A percentile compares a stretch with the other conserved stretches of the same genome.
phyloP scores from a whole-genome alignment of 53 echinoderm and acorn worm genomes.

The Echinometra lucunter region DNA sequence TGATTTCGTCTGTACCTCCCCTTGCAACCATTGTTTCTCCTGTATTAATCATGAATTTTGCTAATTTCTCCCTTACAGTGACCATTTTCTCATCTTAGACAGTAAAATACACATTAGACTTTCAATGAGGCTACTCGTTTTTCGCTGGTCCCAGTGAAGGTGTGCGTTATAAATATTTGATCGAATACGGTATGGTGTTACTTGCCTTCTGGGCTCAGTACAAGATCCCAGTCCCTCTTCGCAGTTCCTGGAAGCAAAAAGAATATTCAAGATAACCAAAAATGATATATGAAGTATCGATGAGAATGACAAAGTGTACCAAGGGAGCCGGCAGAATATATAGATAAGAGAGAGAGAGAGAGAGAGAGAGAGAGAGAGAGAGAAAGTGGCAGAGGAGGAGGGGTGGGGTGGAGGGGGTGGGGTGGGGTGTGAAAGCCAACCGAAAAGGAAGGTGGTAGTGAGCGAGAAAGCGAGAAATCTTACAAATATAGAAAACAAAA shows the following conservation, averaged over 20 bases:
- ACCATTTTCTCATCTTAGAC: not conserved
- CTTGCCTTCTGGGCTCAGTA: conserved; percentile 57
- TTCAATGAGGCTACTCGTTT: conserved; percentile 23
- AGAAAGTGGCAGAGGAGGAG: not conserved
- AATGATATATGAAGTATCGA: not conserved
- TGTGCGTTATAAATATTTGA: not conserved
- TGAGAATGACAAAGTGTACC: not conserved
- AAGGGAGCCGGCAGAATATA: not conserved
- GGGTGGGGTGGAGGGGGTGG: too few species aligned
- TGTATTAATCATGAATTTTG: too few species aligned
- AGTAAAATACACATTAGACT: conserved; percentile 5
- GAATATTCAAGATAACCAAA: not conserved
- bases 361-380: not conserved
- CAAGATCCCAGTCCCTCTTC: conserved; percentile 54
- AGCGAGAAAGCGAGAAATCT: too few species aligned
- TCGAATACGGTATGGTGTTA: conserved; percentile 25
- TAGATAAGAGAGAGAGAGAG: not conserved
- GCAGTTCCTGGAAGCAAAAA: not conserved
- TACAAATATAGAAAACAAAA: too few species aligned
- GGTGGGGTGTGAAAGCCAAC: too few species aligned
- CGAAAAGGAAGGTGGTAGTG: too few species aligned
- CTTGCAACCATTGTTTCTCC: not conserved
- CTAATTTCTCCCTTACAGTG: not conserved
- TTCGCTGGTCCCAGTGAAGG: too few species aligned
- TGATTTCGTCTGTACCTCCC: too few species aligned